Conservation (phyloP, 2,113 vertebrate species). For the Anser brachyrhynchus region DNA sequence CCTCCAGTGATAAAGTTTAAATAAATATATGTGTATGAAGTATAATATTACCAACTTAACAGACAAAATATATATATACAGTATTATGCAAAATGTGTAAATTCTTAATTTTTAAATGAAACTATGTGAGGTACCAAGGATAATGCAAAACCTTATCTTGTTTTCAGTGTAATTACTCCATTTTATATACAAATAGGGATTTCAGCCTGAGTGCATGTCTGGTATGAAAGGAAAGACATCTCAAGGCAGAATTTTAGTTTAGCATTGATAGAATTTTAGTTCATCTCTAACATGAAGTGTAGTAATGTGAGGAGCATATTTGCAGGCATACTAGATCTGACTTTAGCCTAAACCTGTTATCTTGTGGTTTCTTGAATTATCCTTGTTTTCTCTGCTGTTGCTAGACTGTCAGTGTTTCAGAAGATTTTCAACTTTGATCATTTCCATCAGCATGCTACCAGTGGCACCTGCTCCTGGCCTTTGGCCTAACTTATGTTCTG, state of each 20-base stretch:
- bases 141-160: neutral
- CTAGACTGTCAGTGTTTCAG: neutral
- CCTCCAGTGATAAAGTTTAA: neutral
- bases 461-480: neutral
- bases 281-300: neutral
- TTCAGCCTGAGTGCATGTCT: neutral
- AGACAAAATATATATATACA: neutral
- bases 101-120: neutral
- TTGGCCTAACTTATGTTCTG: neutral
- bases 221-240: neutral
- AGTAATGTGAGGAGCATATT: neutral
- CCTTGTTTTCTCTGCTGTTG: neutral
- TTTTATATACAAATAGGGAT: neutral
- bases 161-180: neutral
- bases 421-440: neutral
- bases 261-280: neutral
- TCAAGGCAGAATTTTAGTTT: neutral
- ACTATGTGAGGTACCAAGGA: neutral
- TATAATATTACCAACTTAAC: neutral
- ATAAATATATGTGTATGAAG: neutral
- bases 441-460: neutral
- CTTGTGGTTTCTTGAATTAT: neutral
- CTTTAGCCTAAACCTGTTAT: neutral
- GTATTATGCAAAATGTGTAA: neutral
- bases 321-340: neutral